Evolutionary conservation across 2,888 invertebrate species (phyloP).

Genomic region (Halocaridina rubra): DNA sequence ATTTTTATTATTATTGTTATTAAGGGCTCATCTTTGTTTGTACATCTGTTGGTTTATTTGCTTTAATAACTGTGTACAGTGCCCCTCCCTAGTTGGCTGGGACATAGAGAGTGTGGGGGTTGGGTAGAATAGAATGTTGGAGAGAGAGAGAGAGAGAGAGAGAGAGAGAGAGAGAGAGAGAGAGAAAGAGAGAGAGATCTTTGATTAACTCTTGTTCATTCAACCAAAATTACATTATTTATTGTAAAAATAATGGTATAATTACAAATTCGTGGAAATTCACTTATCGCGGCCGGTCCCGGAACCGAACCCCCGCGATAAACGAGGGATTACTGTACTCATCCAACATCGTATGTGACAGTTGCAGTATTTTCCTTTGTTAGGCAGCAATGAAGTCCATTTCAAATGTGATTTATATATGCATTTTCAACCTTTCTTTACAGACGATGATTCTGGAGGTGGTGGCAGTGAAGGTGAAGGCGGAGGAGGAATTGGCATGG

Average conservation of each 20-base stretch:
- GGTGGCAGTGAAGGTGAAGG: conserved; percentile 47
- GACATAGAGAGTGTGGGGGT: not conserved
- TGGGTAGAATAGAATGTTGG: not conserved
- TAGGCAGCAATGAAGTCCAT: no score
- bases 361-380: no score
- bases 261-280: no score
- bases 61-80: not conserved
- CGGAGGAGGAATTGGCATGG: conserved; percentile 33
- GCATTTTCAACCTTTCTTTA: not conserved
- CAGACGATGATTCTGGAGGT: conserved; percentile 62
- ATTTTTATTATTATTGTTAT: not conserved
- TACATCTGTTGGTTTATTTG: not conserved
- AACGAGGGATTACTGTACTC: no score
- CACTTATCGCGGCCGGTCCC: no score
- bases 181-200: not conserved
- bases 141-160: not conserved
- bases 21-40: not conserved
- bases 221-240: no score
- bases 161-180: not conserved
- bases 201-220: not conserved
- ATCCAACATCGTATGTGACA: no score
- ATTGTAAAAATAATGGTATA: no score
- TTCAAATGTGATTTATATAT: not conserved
- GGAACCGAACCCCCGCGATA: no score
- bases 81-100: not conserved